Conservation (phyloP, 1,140 invertebrate species). For the Neotoxoptera formosana region DNA sequence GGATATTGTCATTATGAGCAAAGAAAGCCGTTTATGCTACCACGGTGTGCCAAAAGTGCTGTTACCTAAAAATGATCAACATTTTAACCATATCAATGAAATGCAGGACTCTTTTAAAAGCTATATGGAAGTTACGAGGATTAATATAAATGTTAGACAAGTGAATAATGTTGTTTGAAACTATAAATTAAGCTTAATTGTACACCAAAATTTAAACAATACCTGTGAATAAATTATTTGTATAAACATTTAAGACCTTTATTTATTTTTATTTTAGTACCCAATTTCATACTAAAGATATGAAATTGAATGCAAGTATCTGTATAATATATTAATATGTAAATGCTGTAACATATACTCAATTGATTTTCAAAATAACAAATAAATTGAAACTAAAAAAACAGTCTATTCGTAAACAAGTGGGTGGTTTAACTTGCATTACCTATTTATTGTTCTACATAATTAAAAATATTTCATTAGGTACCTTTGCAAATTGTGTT, state of each 20-base stretch:
- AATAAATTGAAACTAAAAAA: too few species aligned
- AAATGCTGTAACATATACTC: background rate
- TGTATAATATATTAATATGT: background rate
- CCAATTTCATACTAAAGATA: background rate
- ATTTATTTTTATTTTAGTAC: background rate
- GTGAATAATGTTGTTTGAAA: slow-evolving; percentile 64
- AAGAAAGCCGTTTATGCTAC: slow-evolving; percentile 77
- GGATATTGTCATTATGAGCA: slow-evolving; percentile 84
- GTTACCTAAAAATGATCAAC: slow-evolving; percentile 62
- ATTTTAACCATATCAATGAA: slow-evolving; percentile 62
- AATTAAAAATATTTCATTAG: too few species aligned
- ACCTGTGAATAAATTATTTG: background rate
- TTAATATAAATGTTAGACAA: slow-evolving; percentile 82
- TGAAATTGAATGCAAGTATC: background rate
- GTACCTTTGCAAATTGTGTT: too few species aligned
- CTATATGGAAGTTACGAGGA: slow-evolving; percentile 65
- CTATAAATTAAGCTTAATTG: background rate
- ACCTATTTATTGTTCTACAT: too few species aligned
- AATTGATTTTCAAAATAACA: background rate
- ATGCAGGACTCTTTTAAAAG: slow-evolving; percentile 26
- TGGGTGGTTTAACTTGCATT: too few species aligned
- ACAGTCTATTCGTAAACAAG: too few species aligned
- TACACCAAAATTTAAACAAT: background rate
- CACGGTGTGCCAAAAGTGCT: slow-evolving; percentile 85
- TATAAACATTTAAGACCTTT: background rate